Evolutionary conservation across 35 echinoderm and acorn worm species (phyloP).

Genomic region (Apostichopus japonicus): DNA sequence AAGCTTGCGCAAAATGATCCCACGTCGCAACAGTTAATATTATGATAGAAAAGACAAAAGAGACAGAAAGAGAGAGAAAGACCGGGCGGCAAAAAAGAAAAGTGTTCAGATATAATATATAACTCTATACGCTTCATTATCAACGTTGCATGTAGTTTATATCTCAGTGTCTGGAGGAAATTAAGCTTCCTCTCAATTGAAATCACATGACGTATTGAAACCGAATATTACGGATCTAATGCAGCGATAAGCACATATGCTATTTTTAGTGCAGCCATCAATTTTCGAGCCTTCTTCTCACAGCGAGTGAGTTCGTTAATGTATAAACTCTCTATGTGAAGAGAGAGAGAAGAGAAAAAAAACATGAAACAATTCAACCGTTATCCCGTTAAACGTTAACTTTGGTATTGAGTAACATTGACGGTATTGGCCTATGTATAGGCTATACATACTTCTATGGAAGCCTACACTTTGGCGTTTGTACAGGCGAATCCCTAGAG

Average conservation of each 20-base stretch:
- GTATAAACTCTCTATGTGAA: background rate
- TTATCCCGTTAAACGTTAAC: background rate
- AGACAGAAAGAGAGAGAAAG: too few species aligned
- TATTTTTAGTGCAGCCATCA: constrained; percentile 7
- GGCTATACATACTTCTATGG: background rate
- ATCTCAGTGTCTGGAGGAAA: too few species aligned
- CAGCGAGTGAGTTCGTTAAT: background rate
- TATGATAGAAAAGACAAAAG: too few species aligned
- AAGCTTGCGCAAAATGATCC: too few species aligned
- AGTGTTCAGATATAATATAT: too few species aligned
- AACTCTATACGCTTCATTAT: too few species aligned
- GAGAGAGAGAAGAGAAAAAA: background rate
- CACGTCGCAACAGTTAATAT: too few species aligned
- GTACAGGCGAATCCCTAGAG: background rate
- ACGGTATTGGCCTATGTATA: background rate
- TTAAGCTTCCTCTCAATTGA: background rate
- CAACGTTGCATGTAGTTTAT: too few species aligned
- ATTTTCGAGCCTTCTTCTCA: background rate
- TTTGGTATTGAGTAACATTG: background rate
- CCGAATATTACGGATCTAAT: background rate
- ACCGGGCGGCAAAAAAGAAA: too few species aligned
- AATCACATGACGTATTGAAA: background rate
- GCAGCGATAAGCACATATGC: constrained; percentile 1
- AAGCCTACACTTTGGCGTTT: background rate
- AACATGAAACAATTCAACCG: background rate